These are phyloP conservation scores for Empidonax traillii DNA, from an alignment of 2,113 vertebrate genomes.

Conservation along the genomic window DNA sequence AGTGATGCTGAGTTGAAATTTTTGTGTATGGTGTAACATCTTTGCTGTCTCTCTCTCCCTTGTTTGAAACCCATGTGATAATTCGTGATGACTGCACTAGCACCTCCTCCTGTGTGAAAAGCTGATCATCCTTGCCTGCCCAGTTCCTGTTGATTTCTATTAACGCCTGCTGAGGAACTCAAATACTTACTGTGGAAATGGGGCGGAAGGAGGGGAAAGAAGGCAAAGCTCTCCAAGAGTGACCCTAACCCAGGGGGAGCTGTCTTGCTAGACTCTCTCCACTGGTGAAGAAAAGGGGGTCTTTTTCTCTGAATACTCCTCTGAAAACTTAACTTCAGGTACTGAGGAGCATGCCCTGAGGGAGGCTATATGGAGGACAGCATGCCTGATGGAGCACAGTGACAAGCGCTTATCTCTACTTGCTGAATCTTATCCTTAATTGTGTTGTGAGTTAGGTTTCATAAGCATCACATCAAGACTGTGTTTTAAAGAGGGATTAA, in stretches of 20 bases:
- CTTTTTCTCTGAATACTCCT: background rate
- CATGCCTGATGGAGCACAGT: background rate
- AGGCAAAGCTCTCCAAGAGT: background rate
- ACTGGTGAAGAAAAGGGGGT: background rate
- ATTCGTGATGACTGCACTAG: background rate
- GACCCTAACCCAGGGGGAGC: background rate
- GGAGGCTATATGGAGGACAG: background rate
- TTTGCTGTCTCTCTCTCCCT: background rate
- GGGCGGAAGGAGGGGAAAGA: background rate
- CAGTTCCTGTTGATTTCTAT: constrained; percentile 12
- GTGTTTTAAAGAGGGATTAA: background rate
- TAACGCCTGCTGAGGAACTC: background rate
- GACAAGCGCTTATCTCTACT: accelerated
- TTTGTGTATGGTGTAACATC: background rate
- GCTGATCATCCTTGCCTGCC: constrained; percentile 20
- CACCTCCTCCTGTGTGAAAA: constrained; percentile 34
- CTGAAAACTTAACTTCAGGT: background rate
- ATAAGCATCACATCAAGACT: background rate
- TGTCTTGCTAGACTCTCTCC: background rate
- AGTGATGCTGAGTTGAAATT: background rate
- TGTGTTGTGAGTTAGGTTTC: background rate
- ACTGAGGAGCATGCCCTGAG: background rate
- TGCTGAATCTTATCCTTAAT: background rate
- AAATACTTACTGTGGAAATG: background rate
- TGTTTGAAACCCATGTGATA: background rate